These are phyloP conservation scores for Uloborus diversus DNA, from an alignment of 1,140 invertebrate genomes.

Conservation along the genomic window DNA sequence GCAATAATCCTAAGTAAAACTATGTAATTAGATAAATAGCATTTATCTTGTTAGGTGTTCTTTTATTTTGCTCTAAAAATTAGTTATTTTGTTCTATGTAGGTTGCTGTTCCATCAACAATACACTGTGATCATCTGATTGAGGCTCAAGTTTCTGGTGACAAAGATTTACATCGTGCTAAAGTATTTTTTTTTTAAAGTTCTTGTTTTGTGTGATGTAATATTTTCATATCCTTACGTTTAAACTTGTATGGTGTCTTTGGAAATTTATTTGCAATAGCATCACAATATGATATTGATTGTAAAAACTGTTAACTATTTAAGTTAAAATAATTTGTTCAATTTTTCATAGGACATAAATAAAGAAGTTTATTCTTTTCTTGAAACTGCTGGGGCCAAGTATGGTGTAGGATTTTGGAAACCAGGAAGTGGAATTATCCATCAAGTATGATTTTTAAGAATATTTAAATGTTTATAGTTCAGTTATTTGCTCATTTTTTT, in stretches of 20 bases:
- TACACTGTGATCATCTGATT: slow-evolving; percentile 99
- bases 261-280: neutral
- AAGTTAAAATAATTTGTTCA: neutral
- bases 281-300: too few species aligned
- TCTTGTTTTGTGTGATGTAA: too few species aligned
- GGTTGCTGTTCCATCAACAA: slow-evolving; percentile 97
- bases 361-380: slow-evolving; percentile 98
- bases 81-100: slow-evolving; percentile 7
- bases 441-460: slow-evolving; percentile 72
- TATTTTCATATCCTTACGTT: too few species aligned
- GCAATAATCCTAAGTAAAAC: too few species aligned
- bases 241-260: slow-evolving; percentile 7
- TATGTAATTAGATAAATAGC: too few species aligned
- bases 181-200: slow-evolving; percentile 69
- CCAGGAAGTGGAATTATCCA: slow-evolving; percentile 99
- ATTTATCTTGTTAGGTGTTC: too few species aligned
- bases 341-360: slow-evolving; percentile 75
- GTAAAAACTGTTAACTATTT: neutral
- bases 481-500: too few species aligned
- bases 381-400: slow-evolving; percentile 93
- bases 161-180: slow-evolving; percentile 91
- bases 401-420: slow-evolving; percentile 99
- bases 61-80: too few species aligned
- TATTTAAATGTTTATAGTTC: too few species aligned
- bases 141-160: slow-evolving; percentile 92